These are phyloP conservation scores for Porites australiensis DNA, from an alignment of 64 coral and sea anemone species.

Conservation along the genomic window DNA sequence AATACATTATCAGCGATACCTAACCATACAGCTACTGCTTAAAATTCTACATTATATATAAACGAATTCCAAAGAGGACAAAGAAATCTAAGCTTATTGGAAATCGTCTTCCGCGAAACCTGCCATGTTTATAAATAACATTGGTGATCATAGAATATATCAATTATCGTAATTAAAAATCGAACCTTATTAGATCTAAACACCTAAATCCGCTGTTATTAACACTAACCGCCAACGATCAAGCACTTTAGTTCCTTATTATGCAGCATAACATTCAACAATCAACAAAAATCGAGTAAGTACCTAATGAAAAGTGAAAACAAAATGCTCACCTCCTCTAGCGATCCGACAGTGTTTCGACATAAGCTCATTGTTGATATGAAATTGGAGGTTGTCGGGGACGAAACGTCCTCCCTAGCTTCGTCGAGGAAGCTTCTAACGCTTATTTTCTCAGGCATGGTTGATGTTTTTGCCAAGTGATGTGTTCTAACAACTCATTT, in stretches of 20 bases:
- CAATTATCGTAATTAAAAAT: neutral
- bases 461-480: neutral
- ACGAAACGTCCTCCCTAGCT: slow-evolving; percentile 85
- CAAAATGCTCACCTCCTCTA: slow-evolving; percentile 76
- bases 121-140: neutral
- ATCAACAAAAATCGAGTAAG: neutral
- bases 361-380: slow-evolving; percentile 84
- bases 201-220: neutral
- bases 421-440: slow-evolving; percentile 78
- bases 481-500: slow-evolving; percentile 14
- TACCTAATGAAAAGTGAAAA: neutral
- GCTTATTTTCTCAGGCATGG: slow-evolving; percentile 94
- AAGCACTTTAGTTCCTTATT: neutral
- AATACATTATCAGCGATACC: neutral
- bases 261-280: neutral
- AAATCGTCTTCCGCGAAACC: neutral
- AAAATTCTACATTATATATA: neutral
- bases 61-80: neutral
- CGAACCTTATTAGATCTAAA: neutral
- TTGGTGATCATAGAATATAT: slow-evolving; percentile 23
- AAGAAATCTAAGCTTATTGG: neutral
- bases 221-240: neutral
- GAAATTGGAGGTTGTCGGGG: slow-evolving; percentile 94
- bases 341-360: slow-evolving; percentile 68
- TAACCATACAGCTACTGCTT: neutral